Evolutionary conservation across 2,113 vertebrate species (phyloP).

Genomic region (Puntigrus tetrazona): DNA sequence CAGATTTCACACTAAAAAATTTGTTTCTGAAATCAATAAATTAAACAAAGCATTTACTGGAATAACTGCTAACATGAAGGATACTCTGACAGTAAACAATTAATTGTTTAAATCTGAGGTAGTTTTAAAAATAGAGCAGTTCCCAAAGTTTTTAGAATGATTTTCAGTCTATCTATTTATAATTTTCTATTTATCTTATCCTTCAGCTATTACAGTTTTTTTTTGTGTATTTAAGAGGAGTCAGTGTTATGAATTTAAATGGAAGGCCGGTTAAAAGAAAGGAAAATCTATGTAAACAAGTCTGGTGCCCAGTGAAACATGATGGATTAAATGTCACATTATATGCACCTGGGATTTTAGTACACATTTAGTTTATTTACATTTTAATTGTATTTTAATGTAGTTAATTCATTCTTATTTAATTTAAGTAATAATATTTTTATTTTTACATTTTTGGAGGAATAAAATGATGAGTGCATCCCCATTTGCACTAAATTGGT

Average conservation of each 20-base stretch:
- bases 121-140: too few species aligned
- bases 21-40: neutral
- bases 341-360: too few species aligned
- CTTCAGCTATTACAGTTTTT: neutral
- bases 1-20: neutral
- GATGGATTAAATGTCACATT: conserved; percentile 94
- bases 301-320: conserved; percentile 97
- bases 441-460: too few species aligned
- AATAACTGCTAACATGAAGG: too few species aligned
- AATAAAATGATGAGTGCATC: neutral
- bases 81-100: too few species aligned
- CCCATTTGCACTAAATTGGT: neutral
- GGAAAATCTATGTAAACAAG: conserved; percentile 84
- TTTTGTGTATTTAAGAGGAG: conserved; percentile 80
- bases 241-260: conserved; percentile 91
- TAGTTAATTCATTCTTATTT: too few species aligned
- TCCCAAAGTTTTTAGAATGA: neutral
- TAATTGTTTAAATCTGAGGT: too few species aligned
- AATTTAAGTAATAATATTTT: too few species aligned
- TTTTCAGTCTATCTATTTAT: too few species aligned
- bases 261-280: conserved; percentile 88
- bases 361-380: too few species aligned
- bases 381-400: too few species aligned
- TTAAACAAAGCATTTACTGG: neutral
- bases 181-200: neutral